Evolutionary conservation across 2,113 vertebrate genomes (phyloP).

Genomic region (Aspiorhynchus laticeps): DNA sequence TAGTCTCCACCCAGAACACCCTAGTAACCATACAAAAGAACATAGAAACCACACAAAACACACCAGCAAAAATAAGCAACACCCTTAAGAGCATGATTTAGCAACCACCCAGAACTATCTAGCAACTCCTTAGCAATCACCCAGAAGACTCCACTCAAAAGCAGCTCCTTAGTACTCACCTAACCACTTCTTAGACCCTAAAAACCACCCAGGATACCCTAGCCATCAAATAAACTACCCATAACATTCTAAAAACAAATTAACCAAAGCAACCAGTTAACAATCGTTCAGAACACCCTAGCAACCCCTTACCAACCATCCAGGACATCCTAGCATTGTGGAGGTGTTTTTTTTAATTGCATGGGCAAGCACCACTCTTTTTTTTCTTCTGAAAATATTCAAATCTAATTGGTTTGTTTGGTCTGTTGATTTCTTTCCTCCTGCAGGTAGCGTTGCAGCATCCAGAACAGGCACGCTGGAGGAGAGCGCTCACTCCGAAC

Average conservation of each 20-base stretch:
- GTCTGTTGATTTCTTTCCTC: slow-evolving; percentile 63
- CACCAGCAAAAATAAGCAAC: background rate
- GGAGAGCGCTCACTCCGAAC: slow-evolving; percentile 67
- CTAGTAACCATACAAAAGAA: background rate
- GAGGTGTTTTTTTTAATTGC: background rate
- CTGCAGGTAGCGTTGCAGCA: slow-evolving; percentile 72
- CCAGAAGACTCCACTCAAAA: background rate
- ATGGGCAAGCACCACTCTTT: background rate
- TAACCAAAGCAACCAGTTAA: background rate
- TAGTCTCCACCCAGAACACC: too few relatives aligned
- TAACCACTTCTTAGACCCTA: too few relatives aligned
- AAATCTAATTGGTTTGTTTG: background rate
- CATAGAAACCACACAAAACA: background rate
- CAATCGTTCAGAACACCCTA: background rate
- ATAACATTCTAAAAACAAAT: too few relatives aligned
- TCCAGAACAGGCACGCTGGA: slow-evolving; percentile 71
- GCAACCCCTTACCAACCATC: background rate
- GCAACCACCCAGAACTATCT: too few relatives aligned
- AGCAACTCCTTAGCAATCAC: too few relatives aligned
- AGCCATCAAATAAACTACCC: too few relatives aligned
- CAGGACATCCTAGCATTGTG: background rate
- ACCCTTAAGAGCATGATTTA: background rate
- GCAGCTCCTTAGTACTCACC: too few relatives aligned
- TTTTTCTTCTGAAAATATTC: background rate
- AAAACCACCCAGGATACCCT: too few relatives aligned